Conservation (phyloP, 2,113 vertebrate genomes). For the Electrona antarctica region DNA sequence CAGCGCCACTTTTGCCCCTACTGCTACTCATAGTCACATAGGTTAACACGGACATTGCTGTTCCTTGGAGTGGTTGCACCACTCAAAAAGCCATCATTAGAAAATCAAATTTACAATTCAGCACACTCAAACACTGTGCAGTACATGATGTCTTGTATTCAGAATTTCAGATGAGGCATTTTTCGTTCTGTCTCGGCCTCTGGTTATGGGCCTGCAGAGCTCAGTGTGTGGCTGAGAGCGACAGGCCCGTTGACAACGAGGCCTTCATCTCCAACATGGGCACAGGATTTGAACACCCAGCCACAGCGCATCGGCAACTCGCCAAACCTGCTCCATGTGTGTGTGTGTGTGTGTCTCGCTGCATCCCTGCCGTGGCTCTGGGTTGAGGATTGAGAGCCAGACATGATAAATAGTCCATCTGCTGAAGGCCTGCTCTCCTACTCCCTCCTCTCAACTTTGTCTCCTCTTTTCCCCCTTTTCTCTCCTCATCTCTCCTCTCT, state of each 20-base stretch:
- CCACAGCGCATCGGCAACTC: neutral
- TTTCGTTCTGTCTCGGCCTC: no score
- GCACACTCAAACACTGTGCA: no score
- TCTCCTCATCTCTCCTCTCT: neutral
- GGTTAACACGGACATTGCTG: no score
- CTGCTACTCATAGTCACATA: no score
- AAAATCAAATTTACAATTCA: no score
- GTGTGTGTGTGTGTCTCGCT: conserved; percentile 43
- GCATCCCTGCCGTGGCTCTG: conserved; percentile 56
- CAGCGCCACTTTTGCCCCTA: no score
- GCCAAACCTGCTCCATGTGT: conserved; percentile 17
- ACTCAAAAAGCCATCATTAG: no score
- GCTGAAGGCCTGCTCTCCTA: conserved; percentile 48
- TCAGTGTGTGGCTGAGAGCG: conserved; percentile 32
- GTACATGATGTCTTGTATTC: no score
- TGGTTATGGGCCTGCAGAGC: conserved; percentile 17
- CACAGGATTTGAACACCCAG: conserved; percentile 4
- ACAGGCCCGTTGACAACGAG: conserved; percentile 52
- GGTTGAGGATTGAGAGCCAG: conserved; percentile 36
- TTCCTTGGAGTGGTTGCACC: no score
- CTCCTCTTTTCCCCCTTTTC: neutral
- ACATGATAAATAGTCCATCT: conserved; percentile 72
- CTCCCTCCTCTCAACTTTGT: neutral
- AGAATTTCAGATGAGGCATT: no score
- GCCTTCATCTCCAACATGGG: conserved; percentile 54